These are phyloP conservation scores for Passerina amoena DNA, from an alignment of 2,113 vertebrate species.

Conservation along the genomic window DNA sequence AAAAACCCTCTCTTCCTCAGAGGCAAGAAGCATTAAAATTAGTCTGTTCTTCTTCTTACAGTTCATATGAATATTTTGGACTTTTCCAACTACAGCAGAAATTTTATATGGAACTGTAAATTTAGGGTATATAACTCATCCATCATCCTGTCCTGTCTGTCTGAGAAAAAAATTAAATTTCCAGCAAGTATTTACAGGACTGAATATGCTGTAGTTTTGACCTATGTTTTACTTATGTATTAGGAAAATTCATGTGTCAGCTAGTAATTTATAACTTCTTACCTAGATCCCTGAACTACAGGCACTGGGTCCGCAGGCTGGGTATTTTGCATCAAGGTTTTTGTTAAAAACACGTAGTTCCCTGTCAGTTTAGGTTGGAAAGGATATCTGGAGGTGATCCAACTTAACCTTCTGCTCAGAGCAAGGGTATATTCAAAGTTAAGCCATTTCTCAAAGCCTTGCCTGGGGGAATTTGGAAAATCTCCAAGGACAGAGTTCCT, in stretches of 20 bases:
- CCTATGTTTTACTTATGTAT: neutral
- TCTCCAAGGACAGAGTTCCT: neutral
- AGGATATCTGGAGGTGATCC: neutral
- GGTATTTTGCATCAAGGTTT: neutral
- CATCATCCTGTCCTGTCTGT: neutral
- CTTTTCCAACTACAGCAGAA: constrained; percentile 5
- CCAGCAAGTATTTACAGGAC: neutral
- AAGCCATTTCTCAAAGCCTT: neutral
- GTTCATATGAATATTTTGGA: neutral
- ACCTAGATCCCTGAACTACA: neutral
- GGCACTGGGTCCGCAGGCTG: neutral
- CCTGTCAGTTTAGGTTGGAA: neutral
- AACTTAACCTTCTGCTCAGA: neutral
- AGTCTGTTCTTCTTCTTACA: neutral
- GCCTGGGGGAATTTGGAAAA: neutral
- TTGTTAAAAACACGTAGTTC: neutral
- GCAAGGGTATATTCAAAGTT: neutral
- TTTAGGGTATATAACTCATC: neutral
- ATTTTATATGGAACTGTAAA: neutral
- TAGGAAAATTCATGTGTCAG: neutral
- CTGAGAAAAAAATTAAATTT: neutral
- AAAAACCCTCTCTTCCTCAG: neutral
- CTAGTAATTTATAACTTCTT: neutral
- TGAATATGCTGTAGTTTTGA: neutral
- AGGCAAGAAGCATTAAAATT: neutral